These are phyloP conservation scores for Archips xylosteana DNA, from an alignment of 2,888 invertebrate genomes.

Conservation along the genomic window DNA sequence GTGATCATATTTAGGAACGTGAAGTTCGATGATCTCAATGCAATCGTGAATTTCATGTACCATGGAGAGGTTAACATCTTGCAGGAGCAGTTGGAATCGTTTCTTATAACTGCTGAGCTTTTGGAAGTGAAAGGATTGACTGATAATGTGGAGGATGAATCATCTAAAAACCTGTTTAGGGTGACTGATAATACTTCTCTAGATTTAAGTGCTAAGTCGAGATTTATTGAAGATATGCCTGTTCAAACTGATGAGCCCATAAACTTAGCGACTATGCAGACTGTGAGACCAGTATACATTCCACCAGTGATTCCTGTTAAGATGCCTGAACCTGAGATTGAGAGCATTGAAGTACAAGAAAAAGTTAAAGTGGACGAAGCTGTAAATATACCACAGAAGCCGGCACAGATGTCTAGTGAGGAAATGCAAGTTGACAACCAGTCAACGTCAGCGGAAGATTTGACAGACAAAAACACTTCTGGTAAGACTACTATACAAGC, in stretches of 20 bases:
- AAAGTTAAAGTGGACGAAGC: conserved; percentile 58
- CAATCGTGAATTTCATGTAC: conserved; percentile 93
- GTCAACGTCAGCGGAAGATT: conserved; percentile 73
- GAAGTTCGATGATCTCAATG: conserved; percentile 91
- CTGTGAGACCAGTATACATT: conserved; percentile 71
- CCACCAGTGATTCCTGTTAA: conserved; percentile 57
- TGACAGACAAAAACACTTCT: conserved; percentile 74
- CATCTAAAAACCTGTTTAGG: conserved; percentile 65
- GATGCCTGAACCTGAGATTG: conserved; percentile 61
- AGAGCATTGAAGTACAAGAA: conserved; percentile 60
- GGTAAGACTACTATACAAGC: conserved; percentile 52
- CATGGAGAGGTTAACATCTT: conserved; percentile 93
- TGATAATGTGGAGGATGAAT: conserved; percentile 82
- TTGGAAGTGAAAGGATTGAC: conserved; percentile 92
- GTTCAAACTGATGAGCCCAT: conserved; percentile 75
- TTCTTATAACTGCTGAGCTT: conserved; percentile 91
- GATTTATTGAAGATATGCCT: conserved; percentile 65
- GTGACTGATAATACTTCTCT: conserved; percentile 71
- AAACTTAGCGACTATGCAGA: conserved; percentile 75
- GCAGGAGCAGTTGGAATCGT: conserved; percentile 91
- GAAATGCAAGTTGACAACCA: conserved; percentile 80
- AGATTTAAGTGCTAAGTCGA: conserved; percentile 78
- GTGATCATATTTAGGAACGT: conserved; percentile 93
- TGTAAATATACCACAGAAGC: conserved; percentile 56
- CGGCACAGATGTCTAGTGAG: conserved; percentile 57